phyloP scores from a whole-genome alignment of 2,113 vertebrate species.

The Elephas maximus region DNA sequence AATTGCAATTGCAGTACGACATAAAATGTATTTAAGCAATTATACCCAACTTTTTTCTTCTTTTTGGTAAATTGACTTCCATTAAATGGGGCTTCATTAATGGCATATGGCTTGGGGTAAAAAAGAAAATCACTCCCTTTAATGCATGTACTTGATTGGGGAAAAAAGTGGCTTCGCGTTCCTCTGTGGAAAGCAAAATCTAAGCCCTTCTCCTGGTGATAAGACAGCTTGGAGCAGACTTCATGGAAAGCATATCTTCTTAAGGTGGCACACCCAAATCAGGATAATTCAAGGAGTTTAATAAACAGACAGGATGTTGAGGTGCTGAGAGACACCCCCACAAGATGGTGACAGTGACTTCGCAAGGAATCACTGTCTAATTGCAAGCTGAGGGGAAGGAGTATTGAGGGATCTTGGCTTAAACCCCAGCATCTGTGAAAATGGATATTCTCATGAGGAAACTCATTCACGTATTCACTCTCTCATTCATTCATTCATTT shows the following conservation, averaged over 20 bases:
- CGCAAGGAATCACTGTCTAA: not conserved
- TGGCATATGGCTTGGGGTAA: conserved; percentile 72
- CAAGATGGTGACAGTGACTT: not conserved
- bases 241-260: not conserved
- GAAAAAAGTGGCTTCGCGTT: conserved; percentile 5
- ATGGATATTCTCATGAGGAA: not conserved
- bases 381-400: not conserved
- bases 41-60: conserved; percentile 67
- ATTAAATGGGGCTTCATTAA: conserved; percentile 85
- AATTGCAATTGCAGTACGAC: conserved; percentile 67
- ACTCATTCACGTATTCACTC: not conserved
- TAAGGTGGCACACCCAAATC: not conserved
- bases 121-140: conserved; percentile 76
- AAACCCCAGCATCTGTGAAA: conserved; percentile 6
- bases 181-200: conserved; percentile 34
- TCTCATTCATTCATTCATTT: not conserved
- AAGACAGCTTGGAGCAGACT: not conserved
- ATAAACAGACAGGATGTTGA: not conserved
- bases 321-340: not conserved
- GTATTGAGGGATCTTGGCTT: not conserved
- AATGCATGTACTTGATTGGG: conserved; percentile 74
- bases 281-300: not conserved
- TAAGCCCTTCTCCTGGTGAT: not conserved
- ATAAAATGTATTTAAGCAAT: conserved; percentile 85
- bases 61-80: conserved; percentile 81